These are phyloP conservation scores for Ganaspis sp. DNA, from an alignment of 1,140 invertebrate genomes.

Conservation along the genomic window DNA sequence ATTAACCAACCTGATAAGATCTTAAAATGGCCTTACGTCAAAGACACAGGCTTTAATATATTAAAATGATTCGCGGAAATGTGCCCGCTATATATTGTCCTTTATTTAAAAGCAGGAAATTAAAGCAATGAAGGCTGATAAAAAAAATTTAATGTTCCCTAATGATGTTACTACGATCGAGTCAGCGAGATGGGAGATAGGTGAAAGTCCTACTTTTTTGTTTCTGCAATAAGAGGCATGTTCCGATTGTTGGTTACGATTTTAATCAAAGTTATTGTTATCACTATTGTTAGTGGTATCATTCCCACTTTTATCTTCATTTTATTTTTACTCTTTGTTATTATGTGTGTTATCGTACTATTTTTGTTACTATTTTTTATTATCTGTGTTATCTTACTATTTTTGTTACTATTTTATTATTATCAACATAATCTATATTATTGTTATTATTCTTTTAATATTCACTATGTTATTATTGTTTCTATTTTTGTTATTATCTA, in stretches of 20 bases:
- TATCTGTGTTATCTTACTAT: too few species aligned
- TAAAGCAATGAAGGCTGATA: constrained; percentile 23
- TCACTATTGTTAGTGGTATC: neutral
- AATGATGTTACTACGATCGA: constrained; percentile 19
- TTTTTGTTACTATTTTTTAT: too few species aligned
- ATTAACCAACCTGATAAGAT: constrained; percentile 13
- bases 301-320: too few species aligned
- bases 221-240: neutral
- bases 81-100: constrained; percentile 10
- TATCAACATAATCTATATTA: too few species aligned
- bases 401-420: too few species aligned
- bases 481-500: too few species aligned
- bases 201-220: constrained; percentile 18
- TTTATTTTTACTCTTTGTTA: too few species aligned
- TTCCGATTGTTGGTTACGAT: neutral
- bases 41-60: constrained; percentile 20
- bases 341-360: too few species aligned
- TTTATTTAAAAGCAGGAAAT: constrained; percentile 25
- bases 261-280: neutral
- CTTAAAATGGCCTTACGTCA: neutral
- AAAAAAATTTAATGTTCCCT: constrained; percentile 30
- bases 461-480: too few species aligned
- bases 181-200: constrained; percentile 7
- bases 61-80: constrained; percentile 25
- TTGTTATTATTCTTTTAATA: too few species aligned